phyloP scores from a whole-genome alignment of 1,140 invertebrate genomes.

The Drosophila persimilis region DNA sequence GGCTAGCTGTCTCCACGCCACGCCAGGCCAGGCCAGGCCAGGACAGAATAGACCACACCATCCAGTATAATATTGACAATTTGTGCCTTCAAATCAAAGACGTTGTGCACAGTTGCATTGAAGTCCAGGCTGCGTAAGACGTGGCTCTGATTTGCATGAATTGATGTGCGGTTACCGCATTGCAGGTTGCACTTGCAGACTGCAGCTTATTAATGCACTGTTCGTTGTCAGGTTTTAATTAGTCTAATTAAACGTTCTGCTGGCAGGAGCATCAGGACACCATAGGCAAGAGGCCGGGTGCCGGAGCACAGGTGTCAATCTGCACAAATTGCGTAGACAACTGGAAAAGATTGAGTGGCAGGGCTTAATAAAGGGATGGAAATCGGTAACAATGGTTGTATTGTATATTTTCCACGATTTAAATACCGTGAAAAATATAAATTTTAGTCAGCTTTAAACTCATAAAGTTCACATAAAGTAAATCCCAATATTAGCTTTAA shows the following conservation, averaged over 20 bases:
- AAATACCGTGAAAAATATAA: too few relatives aligned
- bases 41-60: background rate
- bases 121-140: constrained; percentile 6
- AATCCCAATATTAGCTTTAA: too few relatives aligned
- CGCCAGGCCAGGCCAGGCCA: background rate
- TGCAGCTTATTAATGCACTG: constrained; percentile 68
- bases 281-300: constrained; percentile 2
- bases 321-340: constrained; percentile 13
- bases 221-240: constrained; percentile 58
- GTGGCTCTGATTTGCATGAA: constrained; percentile 58
- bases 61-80: constrained; percentile 39
- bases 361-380: background rate
- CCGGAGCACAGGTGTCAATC: constrained; percentile 11
- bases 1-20: background rate
- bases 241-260: constrained; percentile 64
- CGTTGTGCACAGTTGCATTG: constrained; percentile 28
- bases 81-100: constrained; percentile 45
- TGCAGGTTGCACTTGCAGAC: constrained; percentile 22
- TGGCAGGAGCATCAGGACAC: constrained; percentile 12
- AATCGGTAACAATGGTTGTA: background rate
- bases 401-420: too few relatives aligned
- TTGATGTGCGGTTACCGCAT: constrained; percentile 14
- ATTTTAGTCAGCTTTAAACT: too few relatives aligned
- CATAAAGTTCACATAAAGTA: too few relatives aligned
- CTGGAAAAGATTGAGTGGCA: constrained; percentile 24